phyloP scores from a whole-genome alignment of 2,797 vertebrate genomes.

The Leptoclinus maculatus region DNA sequence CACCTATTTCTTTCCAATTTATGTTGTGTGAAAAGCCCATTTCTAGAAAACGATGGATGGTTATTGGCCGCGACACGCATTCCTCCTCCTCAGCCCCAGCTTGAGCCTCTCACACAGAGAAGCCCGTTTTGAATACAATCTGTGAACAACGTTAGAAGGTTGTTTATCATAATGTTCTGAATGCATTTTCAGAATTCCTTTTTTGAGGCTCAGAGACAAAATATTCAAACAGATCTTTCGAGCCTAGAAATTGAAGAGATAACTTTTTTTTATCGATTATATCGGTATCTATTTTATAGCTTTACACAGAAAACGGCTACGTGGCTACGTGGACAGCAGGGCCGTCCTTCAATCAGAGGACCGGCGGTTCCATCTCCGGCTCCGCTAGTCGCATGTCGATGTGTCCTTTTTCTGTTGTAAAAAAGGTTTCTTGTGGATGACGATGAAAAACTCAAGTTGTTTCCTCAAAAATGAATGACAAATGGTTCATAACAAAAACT shows the following conservation, averaged over 20 bases:
- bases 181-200: background rate
- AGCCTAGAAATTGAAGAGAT: background rate
- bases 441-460: too few relatives aligned
- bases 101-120: background rate
- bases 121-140: background rate
- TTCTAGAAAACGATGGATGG: background rate
- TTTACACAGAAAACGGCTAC: too few relatives aligned
- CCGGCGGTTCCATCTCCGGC: too few relatives aligned
- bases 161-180: background rate
- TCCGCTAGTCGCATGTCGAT: too few relatives aligned
- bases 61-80: background rate
- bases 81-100: background rate
- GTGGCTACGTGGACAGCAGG: too few relatives aligned
- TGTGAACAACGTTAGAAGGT: background rate
- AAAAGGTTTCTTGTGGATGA: too few relatives aligned
- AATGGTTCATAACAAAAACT: too few relatives aligned
- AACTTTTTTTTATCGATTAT: background rate
- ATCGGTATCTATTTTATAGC: too few relatives aligned
- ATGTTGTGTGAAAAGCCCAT: background rate
- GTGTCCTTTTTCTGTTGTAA: too few relatives aligned
- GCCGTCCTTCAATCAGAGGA: too few relatives aligned
- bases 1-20: background rate
- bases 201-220: background rate
- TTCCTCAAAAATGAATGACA: too few relatives aligned
- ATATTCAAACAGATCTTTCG: background rate